Base-by-base conservation (phyloP, 2,888 invertebrate genomes). In the Drosophila cognata region DNA sequence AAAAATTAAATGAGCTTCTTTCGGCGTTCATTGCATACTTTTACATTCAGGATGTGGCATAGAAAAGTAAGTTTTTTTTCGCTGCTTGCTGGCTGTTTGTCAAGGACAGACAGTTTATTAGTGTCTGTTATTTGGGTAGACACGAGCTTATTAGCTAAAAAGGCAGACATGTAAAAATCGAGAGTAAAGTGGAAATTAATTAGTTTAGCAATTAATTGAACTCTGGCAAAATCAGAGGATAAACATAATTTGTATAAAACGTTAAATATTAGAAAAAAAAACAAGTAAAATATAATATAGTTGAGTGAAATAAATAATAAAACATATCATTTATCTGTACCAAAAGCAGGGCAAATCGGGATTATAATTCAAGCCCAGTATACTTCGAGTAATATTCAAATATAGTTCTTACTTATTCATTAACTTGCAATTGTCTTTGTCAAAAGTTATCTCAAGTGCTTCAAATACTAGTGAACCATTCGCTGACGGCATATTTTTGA, bases 1-100 rank as follows among this genome's bases (percentile, higher is more conserved):
- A 50, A 46, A 41, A 33, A 29, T 63, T 53, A 84, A 70, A 77
- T 68, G 75, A 79, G 82, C 80, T 82, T 79, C 48, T 82, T 79
- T 70, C 77, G 60, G 35, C 31, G 21, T 60, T 65, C 28, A 48
- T 55, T 64, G 79, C 79, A 76, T 77, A 66, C 62, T 66, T 77
- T 75, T 11, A 7, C 16, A 21, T 21, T 7, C 38, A 28, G 18
- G n/a, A 31, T 18, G 16, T 55, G 46, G 21, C 67, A 59, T 51
- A 31, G 53, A 67, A 58, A 51, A 62, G 28, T 59, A 21, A 1
- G 21, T 41, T 16, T 25, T n/a, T 18, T 33, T n/a, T 53, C 31
- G 41, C 11, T 4, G 25, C 21, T 21, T 11, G 41, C 7, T 50
- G 51, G 10, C 61, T 60, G 53, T 64, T 56, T 53, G 70, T 73